Percentiles rank a stretch among this genome's conserved stretches.
Evolutionary conservation across 2,888 invertebrate species (phyloP).

Genomic region (Orthosia gothica): DNA sequence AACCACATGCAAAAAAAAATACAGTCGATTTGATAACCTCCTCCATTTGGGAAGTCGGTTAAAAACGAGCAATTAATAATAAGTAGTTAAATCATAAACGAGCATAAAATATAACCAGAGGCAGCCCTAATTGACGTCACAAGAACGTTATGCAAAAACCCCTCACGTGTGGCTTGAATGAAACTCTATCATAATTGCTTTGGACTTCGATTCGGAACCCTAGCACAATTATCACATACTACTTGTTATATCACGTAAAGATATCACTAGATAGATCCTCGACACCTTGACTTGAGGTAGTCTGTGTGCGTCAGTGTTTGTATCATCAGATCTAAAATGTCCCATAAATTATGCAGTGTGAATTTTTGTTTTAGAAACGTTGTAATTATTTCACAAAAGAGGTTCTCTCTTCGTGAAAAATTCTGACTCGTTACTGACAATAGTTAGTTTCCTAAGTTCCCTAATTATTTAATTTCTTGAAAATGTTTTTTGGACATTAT

Average conservation of each 20-base stretch:
- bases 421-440: too few species aligned
- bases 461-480: too few species aligned
- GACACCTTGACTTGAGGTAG: conserved; percentile 44
- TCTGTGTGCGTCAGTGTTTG: conserved; percentile 18
- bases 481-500: too few species aligned
- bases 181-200: conserved; percentile 41
- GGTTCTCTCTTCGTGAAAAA: too few species aligned
- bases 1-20: too few species aligned
- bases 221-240: conserved; percentile 30
- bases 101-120: background rate
- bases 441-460: too few species aligned
- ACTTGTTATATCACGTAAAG: conserved; percentile 19
- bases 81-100: background rate
- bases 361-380: background rate
- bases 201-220: conserved; percentile 45
- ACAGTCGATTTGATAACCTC: too few species aligned
- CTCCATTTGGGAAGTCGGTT: too few species aligned
- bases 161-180: conserved; percentile 36
- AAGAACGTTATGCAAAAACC: conserved; percentile 35
- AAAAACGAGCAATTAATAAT: background rate
- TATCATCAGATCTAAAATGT: conserved; percentile 13
- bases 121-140: conserved; percentile 4
- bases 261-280: conserved; percentile 45
- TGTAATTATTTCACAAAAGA: background rate
- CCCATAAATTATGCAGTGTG: background rate